phyloP scores from a whole-genome alignment of 2,888 invertebrate genomes.

The Amblyteles armatorius region DNA sequence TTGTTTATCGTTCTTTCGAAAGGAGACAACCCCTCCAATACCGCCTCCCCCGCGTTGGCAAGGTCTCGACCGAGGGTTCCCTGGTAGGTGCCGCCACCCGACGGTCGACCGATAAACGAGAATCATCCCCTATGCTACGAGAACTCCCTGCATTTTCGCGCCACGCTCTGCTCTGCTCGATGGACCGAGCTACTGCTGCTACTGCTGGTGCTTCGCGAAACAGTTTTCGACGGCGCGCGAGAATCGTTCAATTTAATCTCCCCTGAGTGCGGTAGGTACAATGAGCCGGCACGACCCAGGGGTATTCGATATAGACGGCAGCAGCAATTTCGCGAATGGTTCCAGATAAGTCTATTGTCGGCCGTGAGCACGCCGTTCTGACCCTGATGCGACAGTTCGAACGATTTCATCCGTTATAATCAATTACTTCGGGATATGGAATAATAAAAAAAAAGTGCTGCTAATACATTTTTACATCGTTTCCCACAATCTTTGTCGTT shows the following conservation, averaged over 20 bases:
- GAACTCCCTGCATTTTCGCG: slow-evolving; percentile 64
- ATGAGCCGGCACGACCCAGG: slow-evolving; percentile 45
- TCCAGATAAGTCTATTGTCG: slow-evolving; percentile 46
- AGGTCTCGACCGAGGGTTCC: slow-evolving; percentile 34
- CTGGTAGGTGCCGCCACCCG: slow-evolving; percentile 81
- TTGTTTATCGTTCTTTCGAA: not conserved
- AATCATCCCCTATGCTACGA: slow-evolving; percentile 61
- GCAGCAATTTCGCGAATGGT: slow-evolving; percentile 48
- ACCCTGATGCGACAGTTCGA: slow-evolving; percentile 3
- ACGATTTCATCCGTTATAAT: slow-evolving; percentile 20
- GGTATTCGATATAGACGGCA: slow-evolving; percentile 11
- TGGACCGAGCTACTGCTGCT: slow-evolving; percentile 62
- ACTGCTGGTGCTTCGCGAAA: slow-evolving; percentile 57
- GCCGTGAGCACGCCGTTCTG: slow-evolving; percentile 13
- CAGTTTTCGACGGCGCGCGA: slow-evolving; percentile 59
- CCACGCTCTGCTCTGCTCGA: slow-evolving; percentile 58
- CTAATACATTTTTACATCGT: not conserved
- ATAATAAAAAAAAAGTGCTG: slow-evolving; percentile 18
- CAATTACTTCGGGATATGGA: not conserved
- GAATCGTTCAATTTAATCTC: slow-evolving; percentile 65
- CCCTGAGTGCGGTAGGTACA: slow-evolving; percentile 63
- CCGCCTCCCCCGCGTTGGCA: slow-evolving; percentile 11
- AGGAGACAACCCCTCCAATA: not conserved
- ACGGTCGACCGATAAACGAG: slow-evolving; percentile 74
- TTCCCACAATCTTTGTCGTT: not conserved